A percentile compares a stretch with the other conserved stretches of the same genome.
Conservation (phyloP, 2,113 vertebrate genomes). For the Nettapus auritus region DNA sequence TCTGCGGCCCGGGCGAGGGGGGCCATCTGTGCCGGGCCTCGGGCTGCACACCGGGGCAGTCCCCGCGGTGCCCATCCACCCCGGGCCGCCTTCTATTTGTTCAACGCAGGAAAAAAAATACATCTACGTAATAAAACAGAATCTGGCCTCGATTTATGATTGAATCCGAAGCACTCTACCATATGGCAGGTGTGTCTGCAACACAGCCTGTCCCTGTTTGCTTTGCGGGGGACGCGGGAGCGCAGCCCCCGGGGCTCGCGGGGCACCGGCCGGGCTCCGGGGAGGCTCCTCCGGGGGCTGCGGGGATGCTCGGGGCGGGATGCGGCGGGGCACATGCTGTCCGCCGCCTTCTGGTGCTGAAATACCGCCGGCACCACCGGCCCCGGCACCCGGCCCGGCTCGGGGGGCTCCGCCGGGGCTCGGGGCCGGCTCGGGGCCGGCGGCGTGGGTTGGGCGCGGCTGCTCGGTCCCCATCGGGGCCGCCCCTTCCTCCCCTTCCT, state of each 20-base stretch:
- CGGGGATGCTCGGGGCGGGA: neutral
- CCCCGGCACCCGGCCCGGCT: too few relatives aligned
- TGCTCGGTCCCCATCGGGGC: neutral
- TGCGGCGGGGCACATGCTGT: conserved; percentile 14
- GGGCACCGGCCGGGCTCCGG: neutral
- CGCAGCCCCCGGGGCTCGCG: neutral
- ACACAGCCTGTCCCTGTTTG: conserved; percentile 30
- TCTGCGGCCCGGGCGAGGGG: conserved; percentile 77
- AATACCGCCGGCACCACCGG: too few relatives aligned
- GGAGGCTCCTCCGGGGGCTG: neutral
- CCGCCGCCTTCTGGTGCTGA: neutral
- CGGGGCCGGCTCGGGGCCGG: neutral
- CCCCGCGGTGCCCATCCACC: conserved; percentile 72
- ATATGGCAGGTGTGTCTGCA: conserved; percentile 80
- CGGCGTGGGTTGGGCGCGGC: too few relatives aligned
- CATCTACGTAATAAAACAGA: conserved; percentile 81
- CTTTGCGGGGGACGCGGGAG: neutral
- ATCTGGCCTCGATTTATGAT: conserved; percentile 81
- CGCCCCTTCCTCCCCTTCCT: neutral
- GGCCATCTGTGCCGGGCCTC: conserved; percentile 85
- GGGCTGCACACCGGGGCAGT: conserved; percentile 72
- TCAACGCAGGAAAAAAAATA: conserved; percentile 78
- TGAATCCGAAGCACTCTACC: conserved; percentile 85
- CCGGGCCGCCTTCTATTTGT: conserved; percentile 80
- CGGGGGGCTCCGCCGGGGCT: neutral